Conservation (phyloP, 2,888 invertebrate genomes). For the Tachina fera region DNA sequence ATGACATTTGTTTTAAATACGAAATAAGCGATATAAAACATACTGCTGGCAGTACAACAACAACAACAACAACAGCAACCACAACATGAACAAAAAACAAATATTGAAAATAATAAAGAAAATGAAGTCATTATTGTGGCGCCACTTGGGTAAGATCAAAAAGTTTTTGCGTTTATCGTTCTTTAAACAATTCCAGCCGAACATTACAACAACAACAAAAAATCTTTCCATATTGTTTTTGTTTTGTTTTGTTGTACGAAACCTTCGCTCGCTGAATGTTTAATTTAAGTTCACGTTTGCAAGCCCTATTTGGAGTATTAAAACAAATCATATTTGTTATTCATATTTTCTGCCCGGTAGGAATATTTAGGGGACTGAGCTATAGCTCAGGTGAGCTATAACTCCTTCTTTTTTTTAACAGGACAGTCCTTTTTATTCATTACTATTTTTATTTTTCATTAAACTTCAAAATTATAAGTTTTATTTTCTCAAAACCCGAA, state of each 20-base stretch:
- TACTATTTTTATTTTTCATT: too few species aligned
- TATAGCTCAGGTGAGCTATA: too few species aligned
- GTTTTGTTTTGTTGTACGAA: conserved; percentile 1
- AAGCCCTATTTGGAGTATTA: conserved; percentile 59
- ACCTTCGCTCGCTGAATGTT: conserved; percentile 23
- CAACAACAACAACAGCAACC: background rate
- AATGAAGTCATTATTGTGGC: conserved; percentile 71
- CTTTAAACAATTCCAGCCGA: conserved; percentile 36
- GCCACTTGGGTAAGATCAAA: conserved; percentile 70
- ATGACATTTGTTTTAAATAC: conserved; percentile 69
- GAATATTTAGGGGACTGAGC: background rate
- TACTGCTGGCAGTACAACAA: conserved; percentile 42
- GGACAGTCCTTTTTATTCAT: too few species aligned
- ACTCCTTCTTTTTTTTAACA: too few species aligned
- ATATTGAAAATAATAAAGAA: conserved; percentile 38
- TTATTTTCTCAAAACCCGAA: too few species aligned
- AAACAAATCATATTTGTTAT: conserved; percentile 14
- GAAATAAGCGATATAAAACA: conserved; percentile 52
- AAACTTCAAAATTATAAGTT: too few species aligned
- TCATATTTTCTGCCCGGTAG: conserved; percentile 22
- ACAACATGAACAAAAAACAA: conserved; percentile 13
- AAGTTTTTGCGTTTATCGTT: conserved; percentile 59
- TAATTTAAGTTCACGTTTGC: conserved; percentile 62
- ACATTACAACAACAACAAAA: conserved; percentile 34
- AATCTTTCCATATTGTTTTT: conserved; percentile 22